phyloP scores from a whole-genome alignment of 2,797 vertebrate species.

The Anniella stebbinsi region DNA sequence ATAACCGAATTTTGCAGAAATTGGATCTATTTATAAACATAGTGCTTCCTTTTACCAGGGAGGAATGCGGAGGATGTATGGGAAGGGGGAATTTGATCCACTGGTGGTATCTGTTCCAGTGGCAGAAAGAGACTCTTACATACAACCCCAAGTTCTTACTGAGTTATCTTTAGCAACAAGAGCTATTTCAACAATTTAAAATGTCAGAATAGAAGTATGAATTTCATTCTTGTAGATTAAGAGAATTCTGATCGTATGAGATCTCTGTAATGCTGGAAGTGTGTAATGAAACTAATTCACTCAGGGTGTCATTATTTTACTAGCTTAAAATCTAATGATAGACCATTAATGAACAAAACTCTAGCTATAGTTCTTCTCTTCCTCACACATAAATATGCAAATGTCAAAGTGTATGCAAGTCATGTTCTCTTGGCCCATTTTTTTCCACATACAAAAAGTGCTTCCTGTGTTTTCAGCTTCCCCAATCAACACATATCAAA shows the following conservation, averaged over 20 bases:
- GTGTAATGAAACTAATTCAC: constrained; percentile 5
- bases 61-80: too few relatives aligned
- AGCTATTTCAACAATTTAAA: neutral
- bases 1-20: neutral
- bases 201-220: neutral
- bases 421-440: neutral
- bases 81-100: too few relatives aligned
- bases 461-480: neutral
- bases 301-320: constrained; percentile 30
- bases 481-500: neutral
- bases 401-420: neutral
- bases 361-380: neutral
- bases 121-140: too few relatives aligned
- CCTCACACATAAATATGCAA: neutral
- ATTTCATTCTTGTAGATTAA: too few relatives aligned
- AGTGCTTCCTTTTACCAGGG: neutral
- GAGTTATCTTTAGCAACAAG: neutral
- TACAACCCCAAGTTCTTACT: neutral
- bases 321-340: constrained; percentile 11
- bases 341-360: neutral
- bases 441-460: neutral
- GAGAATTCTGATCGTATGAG: constrained; percentile 19
- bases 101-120: too few relatives aligned
- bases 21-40: neutral
- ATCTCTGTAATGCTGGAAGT: constrained; percentile 11